Percentiles rank a stretch among this genome's conserved stretches.
Evolutionary conservation across 2,113 vertebrate genomes (phyloP).

Genomic region (Gallinago jamesoni): DNA sequence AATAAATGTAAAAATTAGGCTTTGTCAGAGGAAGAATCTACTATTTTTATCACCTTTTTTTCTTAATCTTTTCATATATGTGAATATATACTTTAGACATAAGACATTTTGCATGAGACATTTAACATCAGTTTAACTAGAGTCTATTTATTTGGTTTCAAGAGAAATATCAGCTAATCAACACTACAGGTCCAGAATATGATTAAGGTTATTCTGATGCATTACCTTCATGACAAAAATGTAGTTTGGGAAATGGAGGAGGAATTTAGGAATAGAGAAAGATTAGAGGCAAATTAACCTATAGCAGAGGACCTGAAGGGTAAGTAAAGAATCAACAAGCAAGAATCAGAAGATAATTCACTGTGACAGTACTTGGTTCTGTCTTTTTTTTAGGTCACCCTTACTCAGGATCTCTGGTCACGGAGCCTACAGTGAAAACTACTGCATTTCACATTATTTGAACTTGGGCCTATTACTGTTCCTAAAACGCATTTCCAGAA

Average conservation of each 20-base stretch:
- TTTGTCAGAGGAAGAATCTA: background rate
- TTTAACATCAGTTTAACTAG: background rate
- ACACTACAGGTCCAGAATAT: background rate
- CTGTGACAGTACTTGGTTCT: background rate
- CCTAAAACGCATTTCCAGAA: background rate
- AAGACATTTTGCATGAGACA: background rate
- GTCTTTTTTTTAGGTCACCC: background rate
- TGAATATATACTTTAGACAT: background rate
- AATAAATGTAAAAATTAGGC: background rate
- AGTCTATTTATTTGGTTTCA: background rate
- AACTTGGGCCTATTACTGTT: background rate
- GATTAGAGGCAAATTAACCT: background rate
- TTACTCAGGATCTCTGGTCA: background rate
- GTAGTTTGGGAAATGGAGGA: background rate
- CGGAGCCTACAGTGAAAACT: background rate
- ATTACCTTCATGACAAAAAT: background rate
- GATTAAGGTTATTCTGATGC: background rate
- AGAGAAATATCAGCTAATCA: background rate
- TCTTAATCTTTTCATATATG: background rate
- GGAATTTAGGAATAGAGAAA: background rate
- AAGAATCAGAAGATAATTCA: background rate
- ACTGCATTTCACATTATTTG: background rate
- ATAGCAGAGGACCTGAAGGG: background rate
- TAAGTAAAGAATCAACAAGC: background rate
- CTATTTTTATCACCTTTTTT: background rate